Conservation (phyloP, 2,888 invertebrate genomes). For the Caenorhabditis auriculariae region DNA sequence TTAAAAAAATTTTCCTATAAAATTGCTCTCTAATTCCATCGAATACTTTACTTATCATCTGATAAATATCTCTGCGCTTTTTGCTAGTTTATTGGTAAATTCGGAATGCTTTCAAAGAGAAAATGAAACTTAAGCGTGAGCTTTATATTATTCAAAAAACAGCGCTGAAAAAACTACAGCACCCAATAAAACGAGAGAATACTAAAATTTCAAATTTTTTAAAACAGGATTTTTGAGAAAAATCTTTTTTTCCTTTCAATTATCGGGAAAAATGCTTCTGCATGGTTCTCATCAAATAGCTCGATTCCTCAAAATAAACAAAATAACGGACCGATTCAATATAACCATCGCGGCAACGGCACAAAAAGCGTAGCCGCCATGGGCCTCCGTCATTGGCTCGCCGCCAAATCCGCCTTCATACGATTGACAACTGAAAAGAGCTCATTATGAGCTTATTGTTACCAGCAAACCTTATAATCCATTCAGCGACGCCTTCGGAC, state of each 20-base stretch:
- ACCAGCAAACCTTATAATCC: slow-evolving; percentile 75
- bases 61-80: too few species aligned
- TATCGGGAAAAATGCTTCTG: too few species aligned
- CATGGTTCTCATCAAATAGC: slow-evolving; percentile 6
- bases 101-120: too few species aligned
- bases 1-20: background rate
- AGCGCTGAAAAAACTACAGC: background rate
- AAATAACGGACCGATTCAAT: slow-evolving; percentile 68
- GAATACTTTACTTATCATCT: background rate
- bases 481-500: slow-evolving; percentile 83
- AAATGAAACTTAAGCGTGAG: too few species aligned
- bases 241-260: too few species aligned
- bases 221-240: too few species aligned
- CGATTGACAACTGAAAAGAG: slow-evolving; percentile 79
- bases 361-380: slow-evolving; percentile 99
- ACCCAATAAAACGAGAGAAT: background rate
- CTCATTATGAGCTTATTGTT: slow-evolving; percentile 4
- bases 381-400: slow-evolving; percentile 90
- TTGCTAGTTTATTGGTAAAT: too few species aligned
- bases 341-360: slow-evolving; percentile 86
- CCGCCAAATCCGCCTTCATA: slow-evolving; percentile 98
- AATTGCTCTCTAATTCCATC: background rate
- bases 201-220: slow-evolving; percentile 4
- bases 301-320: background rate
- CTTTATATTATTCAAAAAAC: too few species aligned